A percentile compares a stretch with the other conserved stretches of the same genome.
These are phyloP conservation scores for Ambastaia sidthimunki DNA, from an alignment of 2,797 vertebrate genomes.

Conservation along the genomic window DNA sequence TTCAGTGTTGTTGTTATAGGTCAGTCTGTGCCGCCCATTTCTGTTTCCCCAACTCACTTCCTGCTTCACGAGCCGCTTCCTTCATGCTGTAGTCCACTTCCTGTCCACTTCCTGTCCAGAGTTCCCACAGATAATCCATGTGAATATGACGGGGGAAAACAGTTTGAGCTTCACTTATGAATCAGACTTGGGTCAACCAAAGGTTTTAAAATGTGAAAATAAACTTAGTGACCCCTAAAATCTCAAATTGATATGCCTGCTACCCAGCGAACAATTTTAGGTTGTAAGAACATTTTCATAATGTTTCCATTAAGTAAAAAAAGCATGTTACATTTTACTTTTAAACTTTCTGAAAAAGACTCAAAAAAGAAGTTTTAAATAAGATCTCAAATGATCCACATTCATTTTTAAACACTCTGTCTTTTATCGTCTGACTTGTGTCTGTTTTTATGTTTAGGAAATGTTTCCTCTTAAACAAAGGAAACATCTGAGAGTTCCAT, in stretches of 20 bases:
- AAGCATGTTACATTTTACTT: too few relatives aligned
- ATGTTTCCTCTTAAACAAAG: too few relatives aligned
- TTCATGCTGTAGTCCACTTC: conserved; percentile 48
- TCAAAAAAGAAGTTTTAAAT: too few relatives aligned
- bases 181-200: not conserved
- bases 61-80: conserved; percentile 60
- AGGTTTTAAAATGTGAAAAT: conserved; percentile 39
- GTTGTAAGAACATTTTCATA: too few relatives aligned
- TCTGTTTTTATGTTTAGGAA: too few relatives aligned
- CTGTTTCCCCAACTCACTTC: conserved; percentile 57
- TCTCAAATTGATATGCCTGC: not conserved
- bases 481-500: not conserved
- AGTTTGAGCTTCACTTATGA: not conserved
- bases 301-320: too few relatives aligned
- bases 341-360: too few relatives aligned
- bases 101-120: conserved; percentile 59
- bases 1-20: conserved; percentile 49
- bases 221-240: conserved; percentile 4
- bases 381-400: too few relatives aligned
- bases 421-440: not conserved
- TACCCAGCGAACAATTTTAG: not conserved
- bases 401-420: too few relatives aligned
- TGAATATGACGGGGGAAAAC: conserved; percentile 19
- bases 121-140: conserved; percentile 49
- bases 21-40: conserved; percentile 51